Conservation (phyloP, 1,140 invertebrate species). For the Oryzaephilus surinamensis region DNA sequence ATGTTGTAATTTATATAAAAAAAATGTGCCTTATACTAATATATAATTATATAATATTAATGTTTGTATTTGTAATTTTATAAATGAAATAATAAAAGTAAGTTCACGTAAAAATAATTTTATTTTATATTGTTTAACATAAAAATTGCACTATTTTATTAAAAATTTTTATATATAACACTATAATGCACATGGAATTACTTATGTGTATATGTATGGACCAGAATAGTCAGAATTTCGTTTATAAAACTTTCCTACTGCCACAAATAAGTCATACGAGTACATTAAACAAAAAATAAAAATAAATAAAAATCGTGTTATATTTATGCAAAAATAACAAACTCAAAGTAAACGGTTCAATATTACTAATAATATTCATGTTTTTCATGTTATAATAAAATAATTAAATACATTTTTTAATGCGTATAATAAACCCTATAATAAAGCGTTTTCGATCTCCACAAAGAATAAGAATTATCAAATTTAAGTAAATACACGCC, state of each 20-base stretch:
- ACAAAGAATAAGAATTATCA: conserved; percentile 98
- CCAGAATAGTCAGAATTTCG: background rate
- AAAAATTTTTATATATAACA: too few species aligned
- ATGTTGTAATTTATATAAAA: background rate
- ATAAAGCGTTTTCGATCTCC: conserved; percentile 98
- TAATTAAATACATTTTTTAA: conserved; percentile 27
- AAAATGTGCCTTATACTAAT: background rate
- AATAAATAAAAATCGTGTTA: too few species aligned
- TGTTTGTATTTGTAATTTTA: background rate
- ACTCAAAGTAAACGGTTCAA: background rate
- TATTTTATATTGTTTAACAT: background rate
- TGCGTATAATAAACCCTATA: conserved; percentile 96
- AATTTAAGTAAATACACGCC: conserved; percentile 98
- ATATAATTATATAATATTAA: background rate
- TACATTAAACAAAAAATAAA: background rate
- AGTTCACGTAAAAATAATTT: background rate
- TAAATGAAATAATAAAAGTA: background rate
- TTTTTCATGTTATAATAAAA: too few species aligned
- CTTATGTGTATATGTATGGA: too few species aligned
- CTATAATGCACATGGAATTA: too few species aligned
- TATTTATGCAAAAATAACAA: background rate
- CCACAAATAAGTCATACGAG: background rate
- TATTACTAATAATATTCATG: too few species aligned
- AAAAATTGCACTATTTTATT: background rate
- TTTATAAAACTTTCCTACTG: background rate